phyloP scores from a whole-genome alignment of 2,113 vertebrate genomes.

The Zosterops japonicus region DNA sequence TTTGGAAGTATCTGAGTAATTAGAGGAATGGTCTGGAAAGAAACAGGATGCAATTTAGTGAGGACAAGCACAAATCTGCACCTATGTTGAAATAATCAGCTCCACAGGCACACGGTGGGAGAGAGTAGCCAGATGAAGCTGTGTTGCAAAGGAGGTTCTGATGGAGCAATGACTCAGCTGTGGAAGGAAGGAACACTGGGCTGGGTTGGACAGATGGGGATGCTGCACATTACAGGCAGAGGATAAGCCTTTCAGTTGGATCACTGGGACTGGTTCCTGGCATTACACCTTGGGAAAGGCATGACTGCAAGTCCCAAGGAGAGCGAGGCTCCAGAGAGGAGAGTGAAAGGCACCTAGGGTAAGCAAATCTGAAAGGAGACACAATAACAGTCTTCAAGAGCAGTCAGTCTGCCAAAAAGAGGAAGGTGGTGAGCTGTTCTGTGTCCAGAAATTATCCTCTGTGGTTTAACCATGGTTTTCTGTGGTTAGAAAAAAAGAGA shows the following conservation, averaged over 20 bases:
- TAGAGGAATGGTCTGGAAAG: background rate
- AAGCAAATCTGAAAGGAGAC: background rate
- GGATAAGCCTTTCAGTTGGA: background rate
- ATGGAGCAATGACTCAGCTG: background rate
- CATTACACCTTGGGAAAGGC: background rate
- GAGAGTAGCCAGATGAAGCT: background rate
- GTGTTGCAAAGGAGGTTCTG: background rate
- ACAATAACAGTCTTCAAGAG: background rate
- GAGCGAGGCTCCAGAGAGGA: background rate
- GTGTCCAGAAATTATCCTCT: slow-evolving; percentile 56
- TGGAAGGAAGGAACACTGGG: background rate
- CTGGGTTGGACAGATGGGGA: background rate
- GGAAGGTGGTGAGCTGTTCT: slow-evolving; percentile 52
- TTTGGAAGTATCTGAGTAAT: background rate
- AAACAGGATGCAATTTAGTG: slow-evolving; percentile 3
- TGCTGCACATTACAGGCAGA: rapidly evolving
- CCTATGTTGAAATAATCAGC: background rate
- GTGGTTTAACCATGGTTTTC: slow-evolving; percentile 42
- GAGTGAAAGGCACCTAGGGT: background rate
- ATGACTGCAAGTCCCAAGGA: background rate
- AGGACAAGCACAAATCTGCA: background rate
- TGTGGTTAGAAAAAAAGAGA: slow-evolving; percentile 41
- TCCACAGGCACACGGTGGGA: background rate
- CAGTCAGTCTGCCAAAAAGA: slow-evolving; percentile 22
- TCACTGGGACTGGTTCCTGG: background rate